phyloP scores from a whole-genome alignment of 2,888 invertebrate genomes.

The Eilema depressum region DNA sequence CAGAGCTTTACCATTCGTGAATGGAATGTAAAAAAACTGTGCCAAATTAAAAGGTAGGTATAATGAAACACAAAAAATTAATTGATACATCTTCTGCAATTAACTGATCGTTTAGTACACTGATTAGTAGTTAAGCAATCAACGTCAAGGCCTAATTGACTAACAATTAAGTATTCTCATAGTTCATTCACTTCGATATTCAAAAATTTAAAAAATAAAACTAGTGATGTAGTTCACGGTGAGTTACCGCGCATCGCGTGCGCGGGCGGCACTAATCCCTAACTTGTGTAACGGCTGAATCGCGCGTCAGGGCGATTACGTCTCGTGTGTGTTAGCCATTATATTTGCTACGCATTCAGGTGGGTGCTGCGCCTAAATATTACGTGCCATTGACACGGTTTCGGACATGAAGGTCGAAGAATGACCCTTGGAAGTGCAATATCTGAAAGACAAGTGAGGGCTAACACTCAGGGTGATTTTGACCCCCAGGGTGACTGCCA shows the following conservation, averaged over 20 bases:
- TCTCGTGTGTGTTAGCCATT: conserved; percentile 74
- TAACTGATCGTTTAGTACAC: conserved; percentile 40
- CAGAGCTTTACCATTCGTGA: background rate
- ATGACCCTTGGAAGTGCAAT: conserved; percentile 10
- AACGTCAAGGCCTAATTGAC: conserved; percentile 51
- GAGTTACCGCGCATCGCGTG: conserved; percentile 71
- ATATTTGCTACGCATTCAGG: conserved; percentile 60
- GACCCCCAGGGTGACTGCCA: background rate
- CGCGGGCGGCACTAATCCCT: conserved; percentile 71
- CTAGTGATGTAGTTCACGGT: conserved; percentile 67
- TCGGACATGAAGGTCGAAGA: conserved; percentile 56
- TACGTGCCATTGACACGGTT: conserved; percentile 66
- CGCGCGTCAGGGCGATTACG: conserved; percentile 47
- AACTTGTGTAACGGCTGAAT: conserved; percentile 68
- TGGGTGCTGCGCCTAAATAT: conserved; percentile 52
- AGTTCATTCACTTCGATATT: conserved; percentile 45
- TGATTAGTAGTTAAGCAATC: conserved; percentile 47
- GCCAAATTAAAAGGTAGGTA: conserved; percentile 12
- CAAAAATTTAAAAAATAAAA: conserved; percentile 47
- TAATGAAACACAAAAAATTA: conserved; percentile 24
- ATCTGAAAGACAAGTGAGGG: background rate
- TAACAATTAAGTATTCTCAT: conserved; percentile 52
- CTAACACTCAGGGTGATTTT: background rate
- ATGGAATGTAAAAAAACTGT: conserved; percentile 13
- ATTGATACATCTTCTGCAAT: conserved; percentile 36